phyloP scores from a whole-genome alignment of 2,113 vertebrate genomes.

The Thomomys bottae region DNA sequence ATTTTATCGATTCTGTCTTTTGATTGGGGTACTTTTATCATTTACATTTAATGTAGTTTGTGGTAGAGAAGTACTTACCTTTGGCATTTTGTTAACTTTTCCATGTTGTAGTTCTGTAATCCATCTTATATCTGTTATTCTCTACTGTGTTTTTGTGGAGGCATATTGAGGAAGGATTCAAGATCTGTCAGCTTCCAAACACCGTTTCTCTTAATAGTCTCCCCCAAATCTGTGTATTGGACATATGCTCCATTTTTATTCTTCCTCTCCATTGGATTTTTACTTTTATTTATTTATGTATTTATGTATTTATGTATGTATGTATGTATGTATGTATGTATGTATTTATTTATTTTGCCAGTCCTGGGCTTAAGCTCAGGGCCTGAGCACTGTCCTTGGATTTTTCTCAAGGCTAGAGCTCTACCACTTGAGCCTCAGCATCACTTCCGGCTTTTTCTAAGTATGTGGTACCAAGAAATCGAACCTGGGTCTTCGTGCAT shows the following conservation, averaged over 20 bases:
- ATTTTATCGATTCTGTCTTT: not conserved
- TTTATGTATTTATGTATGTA: no score
- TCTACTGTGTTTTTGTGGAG: not conserved
- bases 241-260: not conserved
- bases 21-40: not conserved
- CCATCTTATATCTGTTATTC: not conserved
- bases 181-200: not conserved
- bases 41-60: not conserved
- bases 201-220: not conserved
- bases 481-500: no score
- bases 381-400: no score
- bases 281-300: not conserved
- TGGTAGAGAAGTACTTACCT: not conserved
- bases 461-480: no score
- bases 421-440: no score
- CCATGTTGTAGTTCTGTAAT: not conserved
- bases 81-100: not conserved
- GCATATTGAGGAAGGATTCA: not conserved
- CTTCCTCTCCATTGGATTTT: not conserved
- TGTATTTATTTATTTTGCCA: no score
- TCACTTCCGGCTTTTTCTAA: no score
- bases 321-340: no score
- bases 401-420: no score
- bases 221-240: not conserved
- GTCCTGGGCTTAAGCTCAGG: no score